A percentile compares a stretch with the other conserved stretches of the same genome.
Conservation (phyloP, 2,113 vertebrate species). For the Gobiocypris rarus region DNA sequence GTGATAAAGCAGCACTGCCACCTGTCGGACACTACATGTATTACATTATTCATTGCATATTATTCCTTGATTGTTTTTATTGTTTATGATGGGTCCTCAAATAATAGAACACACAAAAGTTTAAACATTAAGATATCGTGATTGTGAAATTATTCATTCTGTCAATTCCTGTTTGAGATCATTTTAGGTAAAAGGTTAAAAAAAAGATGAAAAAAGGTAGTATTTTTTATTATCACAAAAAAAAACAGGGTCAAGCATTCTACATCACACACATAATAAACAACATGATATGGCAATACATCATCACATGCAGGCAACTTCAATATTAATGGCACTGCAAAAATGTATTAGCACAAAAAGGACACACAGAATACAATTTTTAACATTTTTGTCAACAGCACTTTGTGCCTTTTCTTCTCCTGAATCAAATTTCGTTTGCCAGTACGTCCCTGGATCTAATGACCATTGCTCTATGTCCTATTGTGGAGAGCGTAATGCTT, state of each 20-base stretch:
- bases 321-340: background rate
- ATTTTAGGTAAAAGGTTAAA: background rate
- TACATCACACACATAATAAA: background rate
- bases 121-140: background rate
- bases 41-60: background rate
- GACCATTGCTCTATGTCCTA: background rate
- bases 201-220: background rate
- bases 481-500: background rate
- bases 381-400: background rate
- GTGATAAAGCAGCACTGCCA: slow-evolving; percentile 53
- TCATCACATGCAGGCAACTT: background rate
- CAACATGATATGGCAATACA: background rate
- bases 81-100: background rate
- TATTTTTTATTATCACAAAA: background rate
- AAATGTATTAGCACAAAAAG: background rate
- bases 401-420: background rate
- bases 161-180: background rate
- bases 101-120: background rate
- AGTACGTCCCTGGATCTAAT: background rate
- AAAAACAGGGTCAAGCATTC: background rate
- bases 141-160: background rate
- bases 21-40: slow-evolving; percentile 47
- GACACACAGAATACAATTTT: no score
- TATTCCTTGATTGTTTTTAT: background rate
- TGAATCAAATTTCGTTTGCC: background rate